Base-by-base conservation (phyloP, 35 echinoderm and acorn worm genomes). In the Apostichopus californicus region DNA sequence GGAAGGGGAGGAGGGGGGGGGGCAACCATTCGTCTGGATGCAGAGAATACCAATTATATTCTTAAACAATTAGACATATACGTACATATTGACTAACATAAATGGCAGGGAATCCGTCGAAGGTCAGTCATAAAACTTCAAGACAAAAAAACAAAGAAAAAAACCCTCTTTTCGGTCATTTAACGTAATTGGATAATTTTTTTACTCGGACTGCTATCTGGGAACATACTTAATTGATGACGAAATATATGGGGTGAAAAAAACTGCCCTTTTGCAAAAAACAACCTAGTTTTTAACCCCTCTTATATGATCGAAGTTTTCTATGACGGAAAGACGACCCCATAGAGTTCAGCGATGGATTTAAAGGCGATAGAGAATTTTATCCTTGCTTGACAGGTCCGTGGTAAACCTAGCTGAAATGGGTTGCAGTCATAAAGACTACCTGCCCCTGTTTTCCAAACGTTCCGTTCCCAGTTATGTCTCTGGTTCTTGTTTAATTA, bases 401-500 rank as follows among this genome's bases (percentile, higher is more conserved):
- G 55, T 85, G 52, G 81, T 58, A 55, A 85, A 23, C 81, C 55
- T 85, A 59, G 20, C 57, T 85, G 81, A 85, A 85, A 59, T 21
- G 20, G 57, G 81, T 59, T 58, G 15, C 55, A 54, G 56, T 20
- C 81, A 58, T 9, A 75, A 75, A 75, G 15, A 75, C 20, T 75
- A 75, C 21, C 56, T 8, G 54, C 55, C 57, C 81, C 81, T 21
- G 81, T 85, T 85, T 85, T 58, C 81, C 34, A 85, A 85, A 56
- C 55, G 23, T 85, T 85, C 57, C 34, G 34, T 46, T 52, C 24
- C n/a, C n/a, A 85, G 17, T 25, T 21, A 59, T 58, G 81, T 85
- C 57, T 59, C 57, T 85, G 81, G n/a, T 58, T 58, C 81, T 85
- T 85, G 81, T 85, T 83, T 85, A 85, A 85, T 85, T 85, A 85